Base-by-base conservation (phyloP, 2,797 vertebrate species). In the Emys orbicularis region DNA sequence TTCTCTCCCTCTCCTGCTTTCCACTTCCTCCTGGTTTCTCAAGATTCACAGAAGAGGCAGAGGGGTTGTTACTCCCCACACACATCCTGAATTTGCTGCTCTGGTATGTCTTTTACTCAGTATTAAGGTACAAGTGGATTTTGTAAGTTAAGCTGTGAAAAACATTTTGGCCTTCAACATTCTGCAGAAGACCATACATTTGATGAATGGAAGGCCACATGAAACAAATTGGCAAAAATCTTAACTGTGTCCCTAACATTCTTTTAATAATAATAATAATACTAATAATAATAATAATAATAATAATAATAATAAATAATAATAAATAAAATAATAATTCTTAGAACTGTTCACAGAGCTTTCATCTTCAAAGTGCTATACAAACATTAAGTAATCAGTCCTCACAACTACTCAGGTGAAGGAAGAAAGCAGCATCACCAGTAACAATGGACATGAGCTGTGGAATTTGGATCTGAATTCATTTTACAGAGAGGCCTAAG, bases 331-430 rank as follows among this genome's bases (percentile, higher is more conserved):
- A 68, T 68, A n/a, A 65, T 65, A 23, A 37, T 72, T n/a, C 96
- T 94, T 96, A 96, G 86, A 96, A 74, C 89, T 72, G 37, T 37
- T 72, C n/a, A 37, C n/a, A 72, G 19, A 41, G 19, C 19, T 72
- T 23, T 72, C 65, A 72, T 37, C 94, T 95, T 95, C 94, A 92
- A 0, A 79, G 96, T 95, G 95, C 94, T 97, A 97, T 97, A 94
- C 88, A 97, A 97, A 93, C 84, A 88, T 97, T 97, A 97, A 97
- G 96, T 97, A 97, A 97, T 92, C 65, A 65, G 92, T 89, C 77
- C 54, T 92, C 29, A 41, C 96, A 96, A 97, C 96, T 94, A 81
- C 93, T 93, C 90, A 80, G 90, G 94, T n/a, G 92, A 97, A 92
- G 91, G 97, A 97, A 97, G 96, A 96, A 96, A 97, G 53, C 92